phyloP scores from a whole-genome alignment of 2,797 vertebrate genomes.

The Mionectes olivaceus region DNA sequence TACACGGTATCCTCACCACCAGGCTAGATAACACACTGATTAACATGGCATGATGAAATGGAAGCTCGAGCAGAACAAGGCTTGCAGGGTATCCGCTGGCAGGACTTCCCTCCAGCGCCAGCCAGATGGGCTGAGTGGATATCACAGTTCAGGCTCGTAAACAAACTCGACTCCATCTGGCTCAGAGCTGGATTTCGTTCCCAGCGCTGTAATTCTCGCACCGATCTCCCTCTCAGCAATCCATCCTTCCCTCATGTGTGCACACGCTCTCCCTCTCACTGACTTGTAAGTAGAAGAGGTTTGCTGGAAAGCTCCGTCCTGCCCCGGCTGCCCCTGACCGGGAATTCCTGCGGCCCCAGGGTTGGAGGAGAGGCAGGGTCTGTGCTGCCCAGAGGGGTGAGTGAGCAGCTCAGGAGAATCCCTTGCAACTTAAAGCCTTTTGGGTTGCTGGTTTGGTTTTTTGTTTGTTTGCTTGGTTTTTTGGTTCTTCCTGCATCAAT shows the following conservation, averaged over 20 bases:
- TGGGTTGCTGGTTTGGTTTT: too few relatives aligned
- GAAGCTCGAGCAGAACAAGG: not conserved
- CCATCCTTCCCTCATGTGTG: not conserved
- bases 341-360: not conserved
- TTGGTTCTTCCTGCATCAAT: not conserved
- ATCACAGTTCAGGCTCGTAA: not conserved
- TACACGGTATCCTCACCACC: rapidly evolving
- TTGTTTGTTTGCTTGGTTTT: too few relatives aligned
- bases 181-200: constrained; percentile 12
- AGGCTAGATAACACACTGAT: not conserved
- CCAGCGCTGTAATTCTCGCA: not conserved
- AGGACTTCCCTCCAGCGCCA: not conserved
- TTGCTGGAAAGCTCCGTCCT: not conserved
- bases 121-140: constrained; percentile 33
- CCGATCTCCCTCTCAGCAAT: not conserved
- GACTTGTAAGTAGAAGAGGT: not conserved
- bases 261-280: not conserved
- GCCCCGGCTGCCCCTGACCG: not conserved
- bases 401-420: not conserved
- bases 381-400: not conserved
- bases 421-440: not conserved
- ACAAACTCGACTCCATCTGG: constrained; percentile 41
- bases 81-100: not conserved
- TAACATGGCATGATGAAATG: not conserved
- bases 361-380: not conserved